phyloP scores from a whole-genome alignment of 2,797 vertebrate species.

The Podargus strigoides region DNA sequence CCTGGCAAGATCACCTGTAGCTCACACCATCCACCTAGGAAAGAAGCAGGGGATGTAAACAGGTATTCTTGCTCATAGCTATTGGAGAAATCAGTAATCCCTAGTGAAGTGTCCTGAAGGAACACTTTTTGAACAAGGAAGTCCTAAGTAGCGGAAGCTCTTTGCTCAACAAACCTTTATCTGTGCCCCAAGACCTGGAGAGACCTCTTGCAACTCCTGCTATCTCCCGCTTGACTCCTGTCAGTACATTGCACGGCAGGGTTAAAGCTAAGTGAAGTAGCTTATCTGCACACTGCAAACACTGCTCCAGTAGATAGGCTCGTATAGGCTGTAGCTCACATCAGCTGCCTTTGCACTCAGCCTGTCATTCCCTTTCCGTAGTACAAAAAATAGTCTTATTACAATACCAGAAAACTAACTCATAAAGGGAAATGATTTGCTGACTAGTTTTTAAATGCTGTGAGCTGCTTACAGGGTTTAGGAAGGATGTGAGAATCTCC shows the following conservation, averaged over 20 bases:
- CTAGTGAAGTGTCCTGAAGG: neutral
- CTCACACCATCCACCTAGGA: neutral
- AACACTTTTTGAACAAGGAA: neutral
- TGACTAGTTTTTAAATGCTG: neutral
- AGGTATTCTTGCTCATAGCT: neutral
- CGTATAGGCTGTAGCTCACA: neutral
- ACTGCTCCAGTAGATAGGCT: neutral
- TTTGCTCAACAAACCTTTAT: neutral
- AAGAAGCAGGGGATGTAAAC: neutral
- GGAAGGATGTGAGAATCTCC: neutral
- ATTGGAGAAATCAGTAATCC: neutral
- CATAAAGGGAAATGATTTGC: neutral
- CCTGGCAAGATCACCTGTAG: neutral
- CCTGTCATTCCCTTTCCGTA: neutral
- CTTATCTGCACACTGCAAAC: fast-evolving
- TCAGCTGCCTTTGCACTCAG: neutral
- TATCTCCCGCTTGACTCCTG: neutral
- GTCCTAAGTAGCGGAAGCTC: neutral
- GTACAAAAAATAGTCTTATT: neutral
- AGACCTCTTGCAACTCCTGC: neutral
- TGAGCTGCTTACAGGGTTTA: neutral
- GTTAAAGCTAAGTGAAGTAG: neutral
- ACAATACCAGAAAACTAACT: neutral
- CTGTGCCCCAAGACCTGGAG: neutral
- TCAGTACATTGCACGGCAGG: neutral